Evolutionary conservation across 2,888 invertebrate genomes (phyloP).

Genomic region (Pollenia griseotomentosa): DNA sequence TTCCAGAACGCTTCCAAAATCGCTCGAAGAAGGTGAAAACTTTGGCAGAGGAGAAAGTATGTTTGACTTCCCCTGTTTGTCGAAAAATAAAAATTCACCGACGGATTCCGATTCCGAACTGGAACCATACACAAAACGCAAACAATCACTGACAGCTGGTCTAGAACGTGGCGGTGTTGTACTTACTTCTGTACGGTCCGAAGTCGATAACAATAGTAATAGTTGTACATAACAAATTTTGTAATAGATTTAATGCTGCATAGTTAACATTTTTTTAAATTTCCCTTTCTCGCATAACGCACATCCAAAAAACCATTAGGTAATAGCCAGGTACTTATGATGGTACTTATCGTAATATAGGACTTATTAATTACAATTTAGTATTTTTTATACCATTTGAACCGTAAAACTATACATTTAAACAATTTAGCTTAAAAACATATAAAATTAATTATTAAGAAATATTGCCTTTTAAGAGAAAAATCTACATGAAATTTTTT

Average conservation of each 20-base stretch:
- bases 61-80: conserved; percentile 85
- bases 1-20: conserved; percentile 85
- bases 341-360: too few species aligned
- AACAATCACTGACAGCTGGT: conserved; percentile 78
- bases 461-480: too few species aligned
- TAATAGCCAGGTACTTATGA: too few species aligned
- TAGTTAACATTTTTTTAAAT: too few species aligned
- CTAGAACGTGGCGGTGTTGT: conserved; percentile 73
- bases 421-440: too few species aligned
- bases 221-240: conserved; percentile 72
- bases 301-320: too few species aligned
- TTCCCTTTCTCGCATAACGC: too few species aligned
- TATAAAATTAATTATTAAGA: too few species aligned
- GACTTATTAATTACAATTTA: too few species aligned
- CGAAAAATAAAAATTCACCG: conserved; percentile 77
- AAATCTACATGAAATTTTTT: too few species aligned
- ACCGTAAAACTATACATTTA: too few species aligned
- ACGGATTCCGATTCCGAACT: conserved; percentile 79
- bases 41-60: conserved; percentile 86
- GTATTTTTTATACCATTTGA: too few species aligned
- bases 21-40: conserved; percentile 86
- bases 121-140: conserved; percentile 80
- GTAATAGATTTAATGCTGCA: neutral
- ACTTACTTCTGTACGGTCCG: conserved; percentile 21
- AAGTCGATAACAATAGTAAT: conserved; percentile 77